Percentiles rank a stretch among this genome's conserved stretches.
Evolutionary conservation across 2,888 invertebrate species (phyloP).

Genomic region (Agrochola circellaris): DNA sequence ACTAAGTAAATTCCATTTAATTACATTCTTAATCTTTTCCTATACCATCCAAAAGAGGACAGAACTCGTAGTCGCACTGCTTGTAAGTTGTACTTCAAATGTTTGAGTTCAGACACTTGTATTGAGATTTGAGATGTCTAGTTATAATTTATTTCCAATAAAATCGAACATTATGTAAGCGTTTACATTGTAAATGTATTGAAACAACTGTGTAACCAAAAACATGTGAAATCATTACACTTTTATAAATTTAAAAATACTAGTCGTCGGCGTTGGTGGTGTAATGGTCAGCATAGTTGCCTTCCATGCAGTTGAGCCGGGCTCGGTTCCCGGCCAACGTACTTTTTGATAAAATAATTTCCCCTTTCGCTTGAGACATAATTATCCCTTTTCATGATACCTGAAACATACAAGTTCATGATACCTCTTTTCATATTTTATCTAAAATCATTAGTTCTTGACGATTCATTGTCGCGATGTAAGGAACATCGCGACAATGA

Average conservation of each 20-base stretch:
- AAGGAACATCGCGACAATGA: background rate
- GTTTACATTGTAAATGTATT: conserved; percentile 1
- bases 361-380: no score
- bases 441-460: background rate
- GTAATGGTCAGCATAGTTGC: conserved; percentile 91
- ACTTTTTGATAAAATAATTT: background rate
- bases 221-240: conserved; percentile 10
- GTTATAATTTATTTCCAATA: conserved; percentile 4
- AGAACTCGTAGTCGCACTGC: background rate
- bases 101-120: background rate
- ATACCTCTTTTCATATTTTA: background rate
- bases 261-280: conserved; percentile 84
- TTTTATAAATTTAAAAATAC: conserved; percentile 2
- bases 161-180: conserved; percentile 10
- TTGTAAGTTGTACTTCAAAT: background rate
- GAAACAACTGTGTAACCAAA: conserved; percentile 27
- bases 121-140: conserved; percentile 21
- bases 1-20: no score
- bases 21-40: background rate
- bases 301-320: conserved; percentile 91
- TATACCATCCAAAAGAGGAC: background rate
- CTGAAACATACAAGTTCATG: no score
- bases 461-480: no score
- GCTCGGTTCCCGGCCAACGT: conserved; percentile 89
- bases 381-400: background rate